A percentile compares a stretch with the other conserved stretches of the same genome.
These are phyloP conservation scores for Brotula barbata DNA, from an alignment of 2,797 vertebrate genomes.

Conservation along the genomic window DNA sequence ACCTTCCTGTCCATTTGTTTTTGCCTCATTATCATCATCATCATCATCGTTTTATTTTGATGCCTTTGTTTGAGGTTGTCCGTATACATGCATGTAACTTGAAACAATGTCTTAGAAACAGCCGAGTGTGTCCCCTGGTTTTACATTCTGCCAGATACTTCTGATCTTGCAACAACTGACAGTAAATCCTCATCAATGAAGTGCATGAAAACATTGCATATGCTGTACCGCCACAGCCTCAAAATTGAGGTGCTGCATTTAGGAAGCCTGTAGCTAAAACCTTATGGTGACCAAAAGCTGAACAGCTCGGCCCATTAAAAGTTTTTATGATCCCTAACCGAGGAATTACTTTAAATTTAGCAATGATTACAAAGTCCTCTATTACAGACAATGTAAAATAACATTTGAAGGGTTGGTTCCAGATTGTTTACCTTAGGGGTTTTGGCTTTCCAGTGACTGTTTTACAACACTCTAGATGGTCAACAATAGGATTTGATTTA, in stretches of 20 bases:
- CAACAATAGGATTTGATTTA: conserved; percentile 32
- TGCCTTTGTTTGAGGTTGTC: too few relatives aligned
- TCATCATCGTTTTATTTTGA: too few relatives aligned
- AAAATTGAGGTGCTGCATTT: conserved; percentile 8
- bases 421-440: conserved; percentile 41
- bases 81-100: too few relatives aligned
- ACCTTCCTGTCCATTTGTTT: too few relatives aligned
- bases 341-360: conserved; percentile 41
- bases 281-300: conserved; percentile 13
- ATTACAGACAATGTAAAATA: conserved; percentile 42
- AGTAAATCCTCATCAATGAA: too few relatives aligned
- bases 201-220: too few relatives aligned
- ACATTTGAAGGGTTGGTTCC: conserved; percentile 50
- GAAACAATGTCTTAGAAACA: too few relatives aligned
- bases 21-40: too few relatives aligned
- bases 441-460: conserved; percentile 7
- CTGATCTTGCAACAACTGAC: too few relatives aligned
- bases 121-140: too few relatives aligned
- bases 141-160: too few relatives aligned
- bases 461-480: conserved; percentile 33
- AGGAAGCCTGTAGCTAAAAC: conserved; percentile 2
- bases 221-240: too few relatives aligned
- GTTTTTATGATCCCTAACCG: conserved; percentile 45
- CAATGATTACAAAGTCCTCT: conserved; percentile 25
- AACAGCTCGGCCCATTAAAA: conserved; percentile 37